A percentile compares a stretch with the other conserved stretches of the same genome.
These are phyloP conservation scores for Melanotaenia duboulayi DNA, from an alignment of 2,113 vertebrate species.

Conservation along the genomic window DNA sequence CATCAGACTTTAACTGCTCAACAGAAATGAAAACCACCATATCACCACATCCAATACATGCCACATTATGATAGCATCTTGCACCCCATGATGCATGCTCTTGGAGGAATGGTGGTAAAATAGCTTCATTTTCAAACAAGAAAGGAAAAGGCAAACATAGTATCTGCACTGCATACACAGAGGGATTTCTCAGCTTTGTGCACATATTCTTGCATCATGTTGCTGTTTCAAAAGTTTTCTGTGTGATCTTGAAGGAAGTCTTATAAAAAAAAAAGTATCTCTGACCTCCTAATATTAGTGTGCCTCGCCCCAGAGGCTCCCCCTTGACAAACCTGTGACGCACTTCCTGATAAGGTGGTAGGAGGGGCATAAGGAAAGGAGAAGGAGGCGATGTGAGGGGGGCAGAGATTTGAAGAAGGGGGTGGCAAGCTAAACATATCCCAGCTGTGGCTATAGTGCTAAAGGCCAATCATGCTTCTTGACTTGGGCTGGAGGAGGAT, in stretches of 20 bases:
- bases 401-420: not conserved
- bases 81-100: no score
- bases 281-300: constrained; percentile 54
- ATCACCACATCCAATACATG: not conserved
- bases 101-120: not conserved
- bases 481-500: constrained; percentile 56
- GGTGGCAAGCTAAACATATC: constrained; percentile 68
- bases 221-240: not conserved
- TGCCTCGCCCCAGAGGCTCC: constrained; percentile 66
- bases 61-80: no score
- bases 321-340: constrained; percentile 73
- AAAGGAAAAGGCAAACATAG: no score
- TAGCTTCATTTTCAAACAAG: not conserved
- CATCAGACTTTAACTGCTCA: not conserved
- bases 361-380: constrained; percentile 21
- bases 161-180: not conserved
- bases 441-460: constrained; percentile 57
- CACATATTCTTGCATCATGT: constrained; percentile 17
- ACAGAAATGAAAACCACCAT: not conserved
- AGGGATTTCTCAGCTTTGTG: not conserved
- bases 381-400: not conserved
- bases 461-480: constrained; percentile 63
- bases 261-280: constrained; percentile 42
- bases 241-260: constrained; percentile 27
- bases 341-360: constrained; percentile 66